Evolutionary conservation across 2,888 invertebrate genomes (phyloP).

Genomic region (Sminthurides aquaticus): DNA sequence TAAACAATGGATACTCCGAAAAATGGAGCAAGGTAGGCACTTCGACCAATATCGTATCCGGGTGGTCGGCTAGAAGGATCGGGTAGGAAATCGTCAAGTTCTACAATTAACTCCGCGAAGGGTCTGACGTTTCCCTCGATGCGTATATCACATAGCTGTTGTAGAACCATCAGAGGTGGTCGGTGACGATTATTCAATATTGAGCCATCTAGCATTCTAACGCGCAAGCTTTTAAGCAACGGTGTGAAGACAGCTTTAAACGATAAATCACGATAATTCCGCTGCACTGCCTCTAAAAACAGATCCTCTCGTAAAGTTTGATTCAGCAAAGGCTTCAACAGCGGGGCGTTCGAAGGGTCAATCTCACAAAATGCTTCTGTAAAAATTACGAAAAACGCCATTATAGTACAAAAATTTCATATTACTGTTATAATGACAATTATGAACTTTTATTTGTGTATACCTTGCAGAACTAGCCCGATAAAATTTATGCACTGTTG

Average conservation of each 20-base stretch:
- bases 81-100: slow-evolving; percentile 65
- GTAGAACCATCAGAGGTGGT: slow-evolving; percentile 63
- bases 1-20: slow-evolving; percentile 84
- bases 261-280: slow-evolving; percentile 57
- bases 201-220: slow-evolving; percentile 60
- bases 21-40: slow-evolving; percentile 85
- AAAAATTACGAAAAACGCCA: slow-evolving; percentile 11
- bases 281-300: slow-evolving; percentile 54
- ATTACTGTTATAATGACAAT: not conserved
- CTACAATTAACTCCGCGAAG: slow-evolving; percentile 60
- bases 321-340: slow-evolving; percentile 61
- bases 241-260: slow-evolving; percentile 59
- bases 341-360: slow-evolving; percentile 50
- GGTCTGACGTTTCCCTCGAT: slow-evolving; percentile 64
- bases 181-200: slow-evolving; percentile 62
- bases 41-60: slow-evolving; percentile 79
- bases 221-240: slow-evolving; percentile 63
- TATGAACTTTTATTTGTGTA: too few species aligned
- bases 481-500: slow-evolving; percentile 58
- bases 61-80: slow-evolving; percentile 58
- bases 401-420: slow-evolving; percentile 6
- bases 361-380: slow-evolving; percentile 20
- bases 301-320: slow-evolving; percentile 61
- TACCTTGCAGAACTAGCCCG: slow-evolving; percentile 55
- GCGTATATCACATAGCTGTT: slow-evolving; percentile 72